A percentile compares a stretch with the other conserved stretches of the same genome.
Conservation (phyloP, 1,140 invertebrate genomes). For the Ips typographus region DNA sequence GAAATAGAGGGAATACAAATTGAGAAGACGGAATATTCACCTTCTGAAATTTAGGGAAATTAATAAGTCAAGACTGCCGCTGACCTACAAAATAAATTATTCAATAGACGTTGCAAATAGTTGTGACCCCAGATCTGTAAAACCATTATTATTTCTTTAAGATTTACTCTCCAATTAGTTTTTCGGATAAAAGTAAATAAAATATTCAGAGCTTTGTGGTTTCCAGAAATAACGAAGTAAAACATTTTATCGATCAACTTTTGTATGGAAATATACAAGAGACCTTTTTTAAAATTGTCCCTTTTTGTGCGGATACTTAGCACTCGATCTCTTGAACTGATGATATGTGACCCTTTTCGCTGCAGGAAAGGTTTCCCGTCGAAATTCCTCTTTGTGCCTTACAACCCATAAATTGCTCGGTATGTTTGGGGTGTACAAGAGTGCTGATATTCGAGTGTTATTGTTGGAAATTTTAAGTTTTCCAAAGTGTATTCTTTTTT, state of each 20-base stretch:
- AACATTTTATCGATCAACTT: constrained; percentile 7
- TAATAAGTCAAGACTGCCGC: constrained; percentile 13
- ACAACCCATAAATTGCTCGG: constrained; percentile 14
- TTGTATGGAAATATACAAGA: constrained; percentile 4
- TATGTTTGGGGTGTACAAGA: constrained; percentile 6
- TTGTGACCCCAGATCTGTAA: no score
- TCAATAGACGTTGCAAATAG: neutral
- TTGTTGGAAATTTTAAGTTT: constrained; percentile 9
- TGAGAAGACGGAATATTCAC: neutral
- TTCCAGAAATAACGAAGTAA: neutral
- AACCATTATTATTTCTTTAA: no score
- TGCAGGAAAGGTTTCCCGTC: constrained; percentile 14
- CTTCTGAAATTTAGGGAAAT: constrained; percentile 14
- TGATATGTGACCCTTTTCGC: constrained; percentile 28
- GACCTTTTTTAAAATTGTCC: constrained; percentile 18
- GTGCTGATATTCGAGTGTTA: neutral
- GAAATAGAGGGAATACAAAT: neutral
- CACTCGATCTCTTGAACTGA: constrained; percentile 21
- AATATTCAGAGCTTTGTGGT: no score
- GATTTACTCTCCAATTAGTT: no score
- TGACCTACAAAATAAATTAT: constrained; percentile 10
- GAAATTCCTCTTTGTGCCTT: constrained; percentile 17
- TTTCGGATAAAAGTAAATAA: no score
- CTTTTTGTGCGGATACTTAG: constrained; percentile 19
- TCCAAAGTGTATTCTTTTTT: neutral